Evolutionary conservation across 2,888 invertebrate species (phyloP), one percentile per base, ranked within the genome.

Genomic region (Oxytorus armatus): DNA sequence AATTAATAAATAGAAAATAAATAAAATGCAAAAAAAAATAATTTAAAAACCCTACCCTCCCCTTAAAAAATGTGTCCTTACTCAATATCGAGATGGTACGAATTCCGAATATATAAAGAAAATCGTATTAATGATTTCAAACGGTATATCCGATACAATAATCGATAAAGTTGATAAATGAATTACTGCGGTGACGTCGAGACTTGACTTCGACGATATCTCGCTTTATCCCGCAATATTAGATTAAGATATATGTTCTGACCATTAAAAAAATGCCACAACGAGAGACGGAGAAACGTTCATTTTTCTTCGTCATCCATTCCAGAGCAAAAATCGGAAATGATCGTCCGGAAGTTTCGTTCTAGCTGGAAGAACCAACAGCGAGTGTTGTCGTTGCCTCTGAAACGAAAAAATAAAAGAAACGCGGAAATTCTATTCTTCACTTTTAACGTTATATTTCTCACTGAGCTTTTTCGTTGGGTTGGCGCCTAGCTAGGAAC

Each of bases 351-450:
- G 57, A 63, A 33, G 69, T 65, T 69, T 51, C 59, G 72, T 44
- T 42, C 33, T 23, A 33, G 16, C n/a, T 74, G 36, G 55, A 23
- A 29, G 49, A 69, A 69, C 25, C 44, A 51, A 25, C 21, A 21
- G 47, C n/a, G 14, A 16, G 33, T 14, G 61, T 51, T 36, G 66
- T 11, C 51, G 70, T 25, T 36, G 53, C 18, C 39, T 23, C 18
- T 18, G 33, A 42, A 53, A 33, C 47, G 23, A 57, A 72, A n/a
- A 66, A 55, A 65, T 70, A 70, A 75, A 7, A 65, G 51, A 57
- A 59, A 33, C 29, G 11, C 16, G 65, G 42, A 69, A 75, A 79
- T 79, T 75, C 70, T 70, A 75, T 75, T 66, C 51, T 70, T 75
- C 42, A 57, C 65, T 33, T 21, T 23, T 57, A 53, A 51, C 68